Conservation (phyloP, 1,140 invertebrate species). For the Popillia japonica region DNA sequence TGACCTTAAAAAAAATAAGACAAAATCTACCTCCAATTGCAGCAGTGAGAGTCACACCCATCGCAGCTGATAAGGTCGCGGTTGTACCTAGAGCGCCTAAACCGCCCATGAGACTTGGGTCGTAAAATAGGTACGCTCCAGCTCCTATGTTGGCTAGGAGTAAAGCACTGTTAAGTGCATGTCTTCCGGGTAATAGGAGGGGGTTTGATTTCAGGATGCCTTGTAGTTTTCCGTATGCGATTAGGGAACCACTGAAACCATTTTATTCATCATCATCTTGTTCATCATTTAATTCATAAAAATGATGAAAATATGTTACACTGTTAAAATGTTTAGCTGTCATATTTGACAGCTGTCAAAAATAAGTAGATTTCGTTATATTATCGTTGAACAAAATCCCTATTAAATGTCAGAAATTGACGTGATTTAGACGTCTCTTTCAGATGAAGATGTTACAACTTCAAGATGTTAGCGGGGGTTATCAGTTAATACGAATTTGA, state of each 20-base stretch:
- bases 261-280: conserved; percentile 38
- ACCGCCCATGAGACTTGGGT: conserved; percentile 72
- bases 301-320: too few relatives aligned
- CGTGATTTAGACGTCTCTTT: too few relatives aligned
- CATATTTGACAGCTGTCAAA: too few relatives aligned
- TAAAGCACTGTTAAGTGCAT: conserved; percentile 77
- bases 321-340: too few relatives aligned
- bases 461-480: too few relatives aligned
- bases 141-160: conserved; percentile 74
- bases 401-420: too few relatives aligned
- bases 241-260: conserved; percentile 76
- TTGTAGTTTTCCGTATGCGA: conserved; percentile 93
- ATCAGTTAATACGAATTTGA: too few relatives aligned
- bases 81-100: conserved; percentile 76
- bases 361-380: too few relatives aligned
- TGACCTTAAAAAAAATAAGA: conserved; percentile 28
- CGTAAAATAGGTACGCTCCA: conserved; percentile 74
- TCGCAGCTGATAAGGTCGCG: conserved; percentile 74
- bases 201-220: conserved; percentile 82
- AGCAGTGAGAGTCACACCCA: conserved; percentile 88
- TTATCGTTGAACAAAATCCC: too few relatives aligned
- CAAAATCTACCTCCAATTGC: conserved; percentile 76
- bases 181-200: conserved; percentile 82
- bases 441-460: too few relatives aligned
- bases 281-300: too few relatives aligned